Percentiles rank a stretch among this genome's conserved stretches.
Conservation (phyloP, 2,888 invertebrate species). For the Pemphredon lugubris region DNA sequence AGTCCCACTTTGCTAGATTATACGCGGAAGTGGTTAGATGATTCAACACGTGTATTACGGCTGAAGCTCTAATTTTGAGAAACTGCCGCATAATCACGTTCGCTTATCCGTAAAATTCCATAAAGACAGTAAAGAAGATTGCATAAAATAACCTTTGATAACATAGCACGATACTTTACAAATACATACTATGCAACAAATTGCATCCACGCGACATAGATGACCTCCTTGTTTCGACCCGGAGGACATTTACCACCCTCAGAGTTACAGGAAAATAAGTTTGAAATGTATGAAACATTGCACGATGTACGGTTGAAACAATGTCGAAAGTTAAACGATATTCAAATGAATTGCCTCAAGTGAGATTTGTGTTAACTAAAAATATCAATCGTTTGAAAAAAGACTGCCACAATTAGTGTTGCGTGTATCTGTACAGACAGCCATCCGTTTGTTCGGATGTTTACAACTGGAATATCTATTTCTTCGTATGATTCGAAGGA, state of each 20-base stretch:
- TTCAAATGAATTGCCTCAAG: neutral
- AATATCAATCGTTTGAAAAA: no score
- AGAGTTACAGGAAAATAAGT: neutral
- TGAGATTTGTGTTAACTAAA: no score
- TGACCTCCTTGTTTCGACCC: neutral
- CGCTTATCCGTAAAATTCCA: conserved; percentile 54
- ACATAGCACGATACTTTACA: conserved; percentile 20
- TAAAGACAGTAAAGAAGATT: conserved; percentile 26
- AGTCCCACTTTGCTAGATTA: conserved; percentile 52
- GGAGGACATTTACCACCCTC: neutral
- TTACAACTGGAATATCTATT: no score
- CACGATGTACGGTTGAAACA: conserved; percentile 7
- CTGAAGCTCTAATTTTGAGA: conserved; percentile 50
- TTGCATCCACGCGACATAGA: conserved; percentile 17
- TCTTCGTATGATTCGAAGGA: no score
- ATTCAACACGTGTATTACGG: conserved; percentile 25
- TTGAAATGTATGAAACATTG: conserved; percentile 23
- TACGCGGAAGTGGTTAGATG: conserved; percentile 35
- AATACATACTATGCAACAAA: conserved; percentile 8
- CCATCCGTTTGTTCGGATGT: no score
- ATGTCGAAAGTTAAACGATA: conserved; percentile 6
- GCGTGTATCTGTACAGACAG: no score
- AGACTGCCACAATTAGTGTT: no score
- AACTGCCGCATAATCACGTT: conserved; percentile 31
- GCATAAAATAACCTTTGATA: conserved; percentile 41